Conservation (phyloP, 2,888 invertebrate species). For the Pristionchus exspectatus region DNA sequence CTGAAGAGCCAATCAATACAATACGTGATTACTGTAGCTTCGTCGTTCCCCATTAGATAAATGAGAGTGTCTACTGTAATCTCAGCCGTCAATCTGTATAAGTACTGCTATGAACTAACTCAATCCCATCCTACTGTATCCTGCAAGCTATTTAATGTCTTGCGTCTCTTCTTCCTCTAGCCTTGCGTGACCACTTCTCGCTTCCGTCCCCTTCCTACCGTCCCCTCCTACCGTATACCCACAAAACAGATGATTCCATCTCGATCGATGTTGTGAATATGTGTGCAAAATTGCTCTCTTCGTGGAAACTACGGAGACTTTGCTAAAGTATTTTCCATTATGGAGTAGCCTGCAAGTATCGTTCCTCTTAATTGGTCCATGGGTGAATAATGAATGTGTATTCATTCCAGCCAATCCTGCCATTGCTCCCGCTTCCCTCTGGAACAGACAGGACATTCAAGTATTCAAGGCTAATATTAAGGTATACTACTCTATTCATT, state of each 20-base stretch:
- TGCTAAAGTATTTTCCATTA: background rate
- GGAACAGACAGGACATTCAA: conserved; percentile 92
- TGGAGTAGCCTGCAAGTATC: conserved; percentile 3
- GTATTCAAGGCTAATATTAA: conserved; percentile 87
- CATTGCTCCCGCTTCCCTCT: conserved; percentile 89
- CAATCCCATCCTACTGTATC: conserved; percentile 6
- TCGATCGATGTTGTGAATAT: conserved; percentile 12
- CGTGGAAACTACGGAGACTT: background rate
- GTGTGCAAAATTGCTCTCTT: background rate
- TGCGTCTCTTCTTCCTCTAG: conserved; percentile 20
- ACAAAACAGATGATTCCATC: background rate
- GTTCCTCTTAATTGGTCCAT: background rate
- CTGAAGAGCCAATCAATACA: background rate
- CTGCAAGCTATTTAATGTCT: conserved; percentile 20
- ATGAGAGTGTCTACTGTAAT: conserved; percentile 4
- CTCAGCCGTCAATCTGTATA: conserved; percentile 29
- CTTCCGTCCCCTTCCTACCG: conserved; percentile 13
- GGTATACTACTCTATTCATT: background rate
- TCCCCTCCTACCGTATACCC: conserved; percentile 29
- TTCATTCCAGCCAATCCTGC: conserved; percentile 78
- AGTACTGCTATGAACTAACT: conserved; percentile 36
- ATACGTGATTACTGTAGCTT: conserved; percentile 26
- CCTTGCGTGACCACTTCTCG: background rate
- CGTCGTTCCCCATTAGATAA: conserved; percentile 25
- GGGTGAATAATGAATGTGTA: background rate